phyloP scores from a whole-genome alignment of 2,888 invertebrate genomes.

The Cheilosia urbana region DNA sequence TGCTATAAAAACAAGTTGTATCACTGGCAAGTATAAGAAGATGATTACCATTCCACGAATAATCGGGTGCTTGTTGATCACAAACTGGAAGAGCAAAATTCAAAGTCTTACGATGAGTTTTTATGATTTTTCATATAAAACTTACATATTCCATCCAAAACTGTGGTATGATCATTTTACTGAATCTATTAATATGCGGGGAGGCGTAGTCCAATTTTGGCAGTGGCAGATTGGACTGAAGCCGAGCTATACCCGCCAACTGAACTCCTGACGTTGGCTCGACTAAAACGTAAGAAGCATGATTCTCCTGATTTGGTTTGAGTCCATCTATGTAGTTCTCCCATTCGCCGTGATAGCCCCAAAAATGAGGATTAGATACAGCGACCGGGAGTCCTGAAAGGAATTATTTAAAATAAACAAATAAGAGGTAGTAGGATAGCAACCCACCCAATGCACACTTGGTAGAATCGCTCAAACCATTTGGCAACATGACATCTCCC shows the following conservation, averaged over 20 bases:
- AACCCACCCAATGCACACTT: conserved; percentile 87
- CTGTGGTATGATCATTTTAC: conserved; percentile 86
- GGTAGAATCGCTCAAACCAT: conserved; percentile 87
- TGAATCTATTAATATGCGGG: conserved; percentile 82
- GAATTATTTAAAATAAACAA: neutral
- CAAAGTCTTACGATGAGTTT: neutral
- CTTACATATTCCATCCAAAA: conserved; percentile 90
- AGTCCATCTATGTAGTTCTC: conserved; percentile 87
- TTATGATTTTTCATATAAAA: conserved; percentile 66
- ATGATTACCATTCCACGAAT: conserved; percentile 23
- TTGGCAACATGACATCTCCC: conserved; percentile 83
- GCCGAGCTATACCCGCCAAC: conserved; percentile 77
- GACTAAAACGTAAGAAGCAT: conserved; percentile 87
- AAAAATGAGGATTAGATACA: conserved; percentile 89
- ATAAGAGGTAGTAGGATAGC: neutral
- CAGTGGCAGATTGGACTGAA: conserved; percentile 56
- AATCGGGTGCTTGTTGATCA: conserved; percentile 45
- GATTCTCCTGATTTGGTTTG: conserved; percentile 85
- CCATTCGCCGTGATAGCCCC: conserved; percentile 81
- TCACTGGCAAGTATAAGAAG: conserved; percentile 35
- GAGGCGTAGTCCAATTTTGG: conserved; percentile 80
- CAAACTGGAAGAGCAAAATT: conserved; percentile 23
- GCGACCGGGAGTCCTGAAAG: conserved; percentile 87
- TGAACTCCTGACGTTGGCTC: conserved; percentile 89
- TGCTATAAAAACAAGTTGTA: conserved; percentile 24